phyloP scores from a whole-genome alignment of 2,888 invertebrate species.

The Nysson spinosus region DNA sequence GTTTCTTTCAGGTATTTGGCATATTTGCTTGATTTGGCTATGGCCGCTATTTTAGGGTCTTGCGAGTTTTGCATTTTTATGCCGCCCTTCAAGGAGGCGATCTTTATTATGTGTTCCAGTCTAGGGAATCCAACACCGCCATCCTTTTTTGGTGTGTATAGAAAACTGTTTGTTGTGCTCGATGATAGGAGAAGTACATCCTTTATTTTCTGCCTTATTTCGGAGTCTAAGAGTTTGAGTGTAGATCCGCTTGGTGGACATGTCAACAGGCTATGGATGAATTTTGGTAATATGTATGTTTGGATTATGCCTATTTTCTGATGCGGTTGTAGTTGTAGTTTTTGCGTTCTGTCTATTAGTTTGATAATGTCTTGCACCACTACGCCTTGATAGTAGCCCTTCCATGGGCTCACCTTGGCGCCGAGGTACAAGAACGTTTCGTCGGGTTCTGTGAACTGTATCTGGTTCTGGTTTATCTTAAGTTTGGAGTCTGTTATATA shows the following conservation, averaged over 20 bases:
- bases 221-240: not conserved
- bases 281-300: constrained; percentile 11
- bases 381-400: not conserved
- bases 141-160: not conserved
- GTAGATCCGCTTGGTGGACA: not conserved
- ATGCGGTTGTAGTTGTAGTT: constrained; percentile 12
- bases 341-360: not conserved
- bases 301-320: constrained; percentile 23
- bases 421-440: constrained; percentile 11
- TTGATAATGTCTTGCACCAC: not conserved
- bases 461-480: fast-evolving
- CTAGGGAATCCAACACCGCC: constrained; percentile 19
- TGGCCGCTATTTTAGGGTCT: not conserved
- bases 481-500: constrained; percentile 18
- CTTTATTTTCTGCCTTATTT: constrained; percentile 7
- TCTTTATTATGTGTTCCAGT: constrained; percentile 11
- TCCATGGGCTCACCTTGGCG: constrained; percentile 10
- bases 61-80: not conserved
- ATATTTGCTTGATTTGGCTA: not conserved
- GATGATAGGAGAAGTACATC: constrained; percentile 9
- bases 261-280: constrained; percentile 12
- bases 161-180: constrained; percentile 3
- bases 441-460: not conserved
- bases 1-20: not conserved
- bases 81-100: constrained; percentile 1